Base-by-base conservation (phyloP, 2,888 invertebrate genomes). In the Nomada ferruginata region DNA sequence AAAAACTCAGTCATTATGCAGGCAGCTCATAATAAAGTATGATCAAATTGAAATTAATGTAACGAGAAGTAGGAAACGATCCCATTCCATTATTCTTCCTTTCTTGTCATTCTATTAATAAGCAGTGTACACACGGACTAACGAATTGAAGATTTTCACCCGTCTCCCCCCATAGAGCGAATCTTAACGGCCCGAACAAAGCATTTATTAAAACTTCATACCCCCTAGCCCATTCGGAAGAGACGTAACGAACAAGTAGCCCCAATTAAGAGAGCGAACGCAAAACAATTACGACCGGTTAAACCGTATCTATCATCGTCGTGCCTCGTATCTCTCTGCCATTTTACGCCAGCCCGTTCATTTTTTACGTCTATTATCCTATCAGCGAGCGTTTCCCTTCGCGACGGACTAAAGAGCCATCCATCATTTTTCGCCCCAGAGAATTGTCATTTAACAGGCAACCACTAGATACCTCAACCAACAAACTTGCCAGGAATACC, bases 221-320 rank as follows among this genome's bases (percentile, higher is more conserved):
- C 23, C 52, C 42, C 44, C 63, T 53, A 23, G 26, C 63, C 23
- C 63, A 23, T 71, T 71, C 63, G 18, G 63, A 53, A 72, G 63
- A 42, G n/a, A 72, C 52, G 71, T 63, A 72, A 73, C 55, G 65
- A 64, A 65, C 65, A 65, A 59, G 44, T 53, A 50, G 55, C 44
- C 72, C 72, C 64, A 73, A 73, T 73, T 73, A 73, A 55, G 53
- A 73, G 20, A 65, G 29, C 65, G 72, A 65, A 73, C 23, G 63
- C 71, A 73, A 73, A 65, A 73, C 72, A 73, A 73, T 73, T 73
- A 73, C 55, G 44, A 73, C 53, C 26, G 44, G 44, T 64, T 64
- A 55, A 73, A 73, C 29, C 44, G 9, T 65, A 73, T 64, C 53
- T 65, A 72, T 73, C 55, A 73, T 73, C 72, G 26, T 65, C 26